Percentiles rank a stretch among this genome's conserved stretches.
phyloP scores from a whole-genome alignment of 2,113 vertebrate genomes.

The Caretta caretta region DNA sequence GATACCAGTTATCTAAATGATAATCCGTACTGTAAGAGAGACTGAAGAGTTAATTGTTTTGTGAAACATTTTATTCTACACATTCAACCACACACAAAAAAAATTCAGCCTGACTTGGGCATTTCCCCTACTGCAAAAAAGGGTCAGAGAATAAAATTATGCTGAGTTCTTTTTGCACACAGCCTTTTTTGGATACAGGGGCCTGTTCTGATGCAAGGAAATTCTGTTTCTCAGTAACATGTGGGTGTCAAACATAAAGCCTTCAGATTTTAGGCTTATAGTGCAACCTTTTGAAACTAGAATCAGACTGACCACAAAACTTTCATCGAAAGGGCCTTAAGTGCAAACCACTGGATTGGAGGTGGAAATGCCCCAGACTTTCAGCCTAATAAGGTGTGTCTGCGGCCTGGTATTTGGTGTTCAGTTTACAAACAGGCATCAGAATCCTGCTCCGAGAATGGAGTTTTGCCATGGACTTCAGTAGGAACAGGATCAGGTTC shows the following conservation, averaged over 20 bases:
- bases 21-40: neutral
- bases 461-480: neutral
- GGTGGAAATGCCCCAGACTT: rapidly evolving
- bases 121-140: slow-evolving; percentile 52
- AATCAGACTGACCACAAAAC: neutral
- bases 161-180: rapidly evolving
- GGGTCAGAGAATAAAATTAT: neutral
- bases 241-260: neutral
- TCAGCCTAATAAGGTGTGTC: neutral
- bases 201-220: neutral
- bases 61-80: slow-evolving; percentile 72
- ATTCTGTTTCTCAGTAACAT: rapidly evolving
- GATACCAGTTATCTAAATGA: neutral
- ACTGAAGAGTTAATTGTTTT: slow-evolving; percentile 59
- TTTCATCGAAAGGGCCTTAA: neutral
- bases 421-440: neutral
- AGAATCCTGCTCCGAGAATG: neutral
- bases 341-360: neutral
- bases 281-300: neutral
- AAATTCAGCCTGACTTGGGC: neutral
- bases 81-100: neutral
- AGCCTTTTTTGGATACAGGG: neutral
- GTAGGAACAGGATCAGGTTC: slow-evolving; percentile 1
- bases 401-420: neutral
- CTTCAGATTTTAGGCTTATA: neutral